phyloP scores from a whole-genome alignment of 2,113 vertebrate genomes.

The Ranitomeya imitator region DNA sequence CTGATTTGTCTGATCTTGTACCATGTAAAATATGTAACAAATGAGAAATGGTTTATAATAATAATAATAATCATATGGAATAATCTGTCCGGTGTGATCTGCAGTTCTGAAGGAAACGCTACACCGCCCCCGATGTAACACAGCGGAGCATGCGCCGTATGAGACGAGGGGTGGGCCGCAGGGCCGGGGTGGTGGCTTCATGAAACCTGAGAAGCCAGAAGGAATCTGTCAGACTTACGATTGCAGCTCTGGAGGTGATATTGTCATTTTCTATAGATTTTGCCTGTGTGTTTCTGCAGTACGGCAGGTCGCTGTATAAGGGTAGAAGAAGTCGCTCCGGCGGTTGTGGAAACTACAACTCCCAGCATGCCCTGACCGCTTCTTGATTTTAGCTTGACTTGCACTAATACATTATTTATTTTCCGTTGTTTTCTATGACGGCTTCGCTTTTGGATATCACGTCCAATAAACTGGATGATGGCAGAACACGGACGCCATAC shows the following conservation, averaged over 20 bases:
- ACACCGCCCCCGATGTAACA: background rate
- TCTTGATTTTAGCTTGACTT: background rate
- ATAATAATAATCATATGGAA: conserved; percentile 17
- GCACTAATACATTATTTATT: conserved; percentile 5
- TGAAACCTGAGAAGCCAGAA: background rate
- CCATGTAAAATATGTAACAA: conserved; percentile 36
- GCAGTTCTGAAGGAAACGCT: background rate
- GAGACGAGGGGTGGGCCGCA: background rate
- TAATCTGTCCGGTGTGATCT: background rate
- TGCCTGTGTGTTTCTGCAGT: background rate
- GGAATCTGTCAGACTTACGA: background rate
- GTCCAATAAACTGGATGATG: background rate
- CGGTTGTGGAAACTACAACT: background rate
- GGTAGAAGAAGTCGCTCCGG: background rate
- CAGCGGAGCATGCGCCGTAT: background rate
- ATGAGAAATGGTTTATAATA: conserved; percentile 37
- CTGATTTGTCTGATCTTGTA: conserved; percentile 14
- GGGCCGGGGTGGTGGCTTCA: too few species aligned
- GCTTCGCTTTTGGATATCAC: background rate
- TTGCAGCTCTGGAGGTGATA: background rate
- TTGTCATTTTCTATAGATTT: background rate
- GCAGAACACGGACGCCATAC: background rate
- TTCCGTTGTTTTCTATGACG: background rate
- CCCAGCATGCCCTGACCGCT: background rate
- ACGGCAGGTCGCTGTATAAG: background rate